Conservation (phyloP, 2,797 vertebrate species). For the Taeniopygia guttata region DNA sequence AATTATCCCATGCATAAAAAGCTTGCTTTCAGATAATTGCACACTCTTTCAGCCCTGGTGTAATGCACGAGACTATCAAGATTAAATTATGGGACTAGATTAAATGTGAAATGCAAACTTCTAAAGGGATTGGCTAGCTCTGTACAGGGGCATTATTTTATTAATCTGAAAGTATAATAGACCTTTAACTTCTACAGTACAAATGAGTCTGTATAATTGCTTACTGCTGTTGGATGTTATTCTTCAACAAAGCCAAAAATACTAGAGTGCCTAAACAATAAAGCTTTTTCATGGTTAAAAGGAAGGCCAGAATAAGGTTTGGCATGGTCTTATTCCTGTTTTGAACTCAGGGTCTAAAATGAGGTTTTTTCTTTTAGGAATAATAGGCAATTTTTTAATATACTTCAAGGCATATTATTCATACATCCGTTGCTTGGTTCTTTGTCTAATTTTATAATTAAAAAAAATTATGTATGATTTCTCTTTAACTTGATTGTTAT, state of each 20-base stretch:
- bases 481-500: background rate
- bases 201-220: constrained; percentile 12
- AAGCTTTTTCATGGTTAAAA: background rate
- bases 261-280: background rate
- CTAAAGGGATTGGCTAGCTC: background rate
- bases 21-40: constrained; percentile 46
- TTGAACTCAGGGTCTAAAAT: background rate
- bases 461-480: background rate
- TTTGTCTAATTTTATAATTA: background rate
- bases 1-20: constrained; percentile 40
- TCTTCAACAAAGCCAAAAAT: background rate
- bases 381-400: background rate
- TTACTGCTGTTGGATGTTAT: background rate
- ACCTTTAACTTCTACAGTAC: background rate
- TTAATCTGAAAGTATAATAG: constrained; percentile 24
- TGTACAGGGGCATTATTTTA: constrained; percentile 13
- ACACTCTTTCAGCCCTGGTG: background rate
- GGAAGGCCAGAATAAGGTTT: background rate
- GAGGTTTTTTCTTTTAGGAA: background rate
- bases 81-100: constrained; percentile 42
- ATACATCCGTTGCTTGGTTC: background rate
- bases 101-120: constrained; percentile 47
- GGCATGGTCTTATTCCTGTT: background rate
- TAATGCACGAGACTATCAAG: background rate
- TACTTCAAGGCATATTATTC: background rate